Evolutionary conservation across 2,888 invertebrate genomes (phyloP).

Genomic region (Cheilosia vernalis): DNA sequence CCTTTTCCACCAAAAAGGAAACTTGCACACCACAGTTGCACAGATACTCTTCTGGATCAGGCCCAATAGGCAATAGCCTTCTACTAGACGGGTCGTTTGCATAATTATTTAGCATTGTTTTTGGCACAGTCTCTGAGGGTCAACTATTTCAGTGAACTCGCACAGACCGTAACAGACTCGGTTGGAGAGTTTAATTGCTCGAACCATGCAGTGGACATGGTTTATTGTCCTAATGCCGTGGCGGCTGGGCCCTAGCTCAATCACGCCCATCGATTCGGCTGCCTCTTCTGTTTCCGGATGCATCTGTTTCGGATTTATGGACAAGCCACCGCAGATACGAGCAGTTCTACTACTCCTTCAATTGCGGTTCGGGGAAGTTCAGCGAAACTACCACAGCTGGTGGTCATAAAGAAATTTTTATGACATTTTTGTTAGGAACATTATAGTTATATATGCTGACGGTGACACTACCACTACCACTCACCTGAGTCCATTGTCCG

Average conservation of each 20-base stretch:
- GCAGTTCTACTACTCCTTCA: neutral
- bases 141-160: neutral
- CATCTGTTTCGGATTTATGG: conserved; percentile 45
- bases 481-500: conserved; percentile 59
- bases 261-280: conserved; percentile 30
- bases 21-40: neutral
- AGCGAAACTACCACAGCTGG: conserved; percentile 2
- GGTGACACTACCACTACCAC: neutral
- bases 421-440: neutral
- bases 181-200: conserved; percentile 58
- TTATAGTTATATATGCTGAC: neutral
- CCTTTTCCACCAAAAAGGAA: conserved; percentile 4
- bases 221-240: conserved; percentile 28
- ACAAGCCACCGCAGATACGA: conserved; percentile 5
- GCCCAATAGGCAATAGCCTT: conserved; percentile 66
- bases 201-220: conserved; percentile 16
- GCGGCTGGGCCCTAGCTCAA: conserved; percentile 25
- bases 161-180: conserved; percentile 43
- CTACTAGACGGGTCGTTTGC: conserved; percentile 54
- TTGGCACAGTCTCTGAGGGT: conserved; percentile 5
- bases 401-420: conserved; percentile 36
- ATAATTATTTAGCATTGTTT: conserved; percentile 61
- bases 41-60: conserved; percentile 35
- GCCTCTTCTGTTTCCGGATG: neutral
- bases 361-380: conserved; percentile 7